Base-by-base conservation (phyloP, 2,888 invertebrate species). In the Thereva unica region DNA sequence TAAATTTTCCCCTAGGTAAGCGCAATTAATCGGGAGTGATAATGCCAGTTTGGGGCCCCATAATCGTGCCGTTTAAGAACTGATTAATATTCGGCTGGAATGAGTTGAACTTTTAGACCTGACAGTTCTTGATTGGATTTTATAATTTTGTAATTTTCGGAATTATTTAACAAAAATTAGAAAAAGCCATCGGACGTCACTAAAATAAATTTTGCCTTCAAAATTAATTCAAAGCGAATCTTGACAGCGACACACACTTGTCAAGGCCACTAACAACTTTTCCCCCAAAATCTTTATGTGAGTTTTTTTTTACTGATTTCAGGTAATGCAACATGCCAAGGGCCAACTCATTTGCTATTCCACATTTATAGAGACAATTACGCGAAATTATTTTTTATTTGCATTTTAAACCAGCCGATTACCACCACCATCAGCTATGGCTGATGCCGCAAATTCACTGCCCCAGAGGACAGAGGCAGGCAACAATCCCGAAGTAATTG, bases 381-480 rank as follows among this genome's bases (percentile, higher is more conserved):
- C 23, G 23, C 23, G 23, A 52, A 7, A 52, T 52, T 41, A 41
- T 10, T 59, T 47, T 59, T 45, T 12, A 59, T 35, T n/a, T 10
- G 8, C 23, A 23, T 23, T 23, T 23, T 23, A 23, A 23, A 23
- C 23, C 23, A 23, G 23, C 23, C 23, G 23, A 23, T 23, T 23
- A 23, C 23, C 23, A 23, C 23, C 23, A 23, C 23, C 23, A 53
- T 44, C 41, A 64, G 9, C 23, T 4, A 71, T 71, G 71, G 66
- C 71, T 45, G 71, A 68, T 56, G 68, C 70, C 50, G 56, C 55
- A 49, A 71, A 69, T 44, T 34, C 49, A 12, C 49, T 65, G 44
- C 47, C 57, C 52, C 52, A 42, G 3, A 70, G 49, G 34, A 65
- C 54, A 10, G 68, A 65, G 8, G 56, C 56, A 23, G 64, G 57